phyloP scores from a whole-genome alignment of 2,888 invertebrate genomes.

The Melieria omissa region DNA sequence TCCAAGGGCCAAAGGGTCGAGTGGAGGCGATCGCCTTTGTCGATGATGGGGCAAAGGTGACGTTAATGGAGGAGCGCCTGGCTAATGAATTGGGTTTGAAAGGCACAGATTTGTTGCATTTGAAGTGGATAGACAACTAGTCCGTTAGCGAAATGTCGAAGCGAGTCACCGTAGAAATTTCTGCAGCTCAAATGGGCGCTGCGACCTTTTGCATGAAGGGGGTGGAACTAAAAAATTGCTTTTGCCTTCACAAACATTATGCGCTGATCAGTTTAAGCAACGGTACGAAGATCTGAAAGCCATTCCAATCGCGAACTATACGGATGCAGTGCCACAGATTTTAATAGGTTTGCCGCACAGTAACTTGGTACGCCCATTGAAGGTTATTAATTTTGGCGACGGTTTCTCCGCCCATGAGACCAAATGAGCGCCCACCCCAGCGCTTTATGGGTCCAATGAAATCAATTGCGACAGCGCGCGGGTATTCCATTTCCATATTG shows the following conservation, averaged over 20 bases:
- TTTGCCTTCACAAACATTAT: conserved; percentile 6
- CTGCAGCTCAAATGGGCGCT: neutral
- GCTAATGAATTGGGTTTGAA: neutral
- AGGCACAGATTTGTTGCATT: neutral
- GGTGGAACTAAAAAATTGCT: neutral
- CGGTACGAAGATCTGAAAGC: no score
- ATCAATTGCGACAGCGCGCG: neutral
- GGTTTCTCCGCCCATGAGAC: conserved; percentile 7
- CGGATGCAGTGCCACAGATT: no score
- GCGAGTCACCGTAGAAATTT: conserved; percentile 2
- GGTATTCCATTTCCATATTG: conserved; percentile 2
- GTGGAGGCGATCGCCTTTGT: conserved; percentile 29
- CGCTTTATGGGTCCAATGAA: conserved; percentile 16
- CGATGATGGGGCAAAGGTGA: conserved; percentile 23
- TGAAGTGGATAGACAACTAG: conserved; percentile 8
- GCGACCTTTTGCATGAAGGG: neutral
- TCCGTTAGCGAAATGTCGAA: neutral
- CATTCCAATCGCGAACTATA: no score
- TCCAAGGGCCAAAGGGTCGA: conserved; percentile 22
- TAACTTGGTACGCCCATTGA: no score
- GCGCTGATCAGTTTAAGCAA: neutral
- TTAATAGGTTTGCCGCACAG: no score
- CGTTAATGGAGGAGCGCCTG: neutral
- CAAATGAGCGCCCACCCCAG: conserved; percentile 3
- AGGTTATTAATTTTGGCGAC: neutral